phyloP scores from a whole-genome alignment of 2,113 vertebrate species.

The Psilopsiagon aymara region DNA sequence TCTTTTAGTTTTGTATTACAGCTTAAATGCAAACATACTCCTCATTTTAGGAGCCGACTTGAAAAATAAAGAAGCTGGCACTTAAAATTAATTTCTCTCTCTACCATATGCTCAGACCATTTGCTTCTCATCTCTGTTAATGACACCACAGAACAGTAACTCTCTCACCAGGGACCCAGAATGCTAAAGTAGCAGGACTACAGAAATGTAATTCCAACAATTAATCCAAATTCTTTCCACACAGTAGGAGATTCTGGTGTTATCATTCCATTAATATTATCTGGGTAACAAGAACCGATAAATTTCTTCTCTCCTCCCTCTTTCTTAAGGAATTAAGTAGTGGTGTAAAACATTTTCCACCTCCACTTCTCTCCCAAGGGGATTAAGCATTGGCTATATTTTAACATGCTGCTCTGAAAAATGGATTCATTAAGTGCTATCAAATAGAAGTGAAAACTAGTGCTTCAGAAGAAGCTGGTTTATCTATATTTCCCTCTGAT shows the following conservation, averaged over 20 bases:
- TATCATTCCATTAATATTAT: background rate
- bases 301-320: background rate
- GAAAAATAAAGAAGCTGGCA: background rate
- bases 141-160: background rate
- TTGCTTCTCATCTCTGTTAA: background rate
- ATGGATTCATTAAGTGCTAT: background rate
- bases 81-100: background rate
- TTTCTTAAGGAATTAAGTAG: background rate
- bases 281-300: background rate
- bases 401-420: background rate
- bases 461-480: background rate
- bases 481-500: background rate
- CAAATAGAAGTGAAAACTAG: background rate
- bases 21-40: background rate
- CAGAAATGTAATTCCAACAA: background rate
- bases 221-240: background rate
- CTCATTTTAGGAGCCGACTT: background rate
- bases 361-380: background rate
- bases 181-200: background rate
- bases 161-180: background rate
- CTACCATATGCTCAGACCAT: background rate
- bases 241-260: background rate
- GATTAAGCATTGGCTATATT: background rate
- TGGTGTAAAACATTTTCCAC: background rate
- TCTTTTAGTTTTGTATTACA: background rate